Base-by-base conservation (phyloP, 2,888 invertebrate genomes). In the Zygothrica quintamaculata region DNA sequence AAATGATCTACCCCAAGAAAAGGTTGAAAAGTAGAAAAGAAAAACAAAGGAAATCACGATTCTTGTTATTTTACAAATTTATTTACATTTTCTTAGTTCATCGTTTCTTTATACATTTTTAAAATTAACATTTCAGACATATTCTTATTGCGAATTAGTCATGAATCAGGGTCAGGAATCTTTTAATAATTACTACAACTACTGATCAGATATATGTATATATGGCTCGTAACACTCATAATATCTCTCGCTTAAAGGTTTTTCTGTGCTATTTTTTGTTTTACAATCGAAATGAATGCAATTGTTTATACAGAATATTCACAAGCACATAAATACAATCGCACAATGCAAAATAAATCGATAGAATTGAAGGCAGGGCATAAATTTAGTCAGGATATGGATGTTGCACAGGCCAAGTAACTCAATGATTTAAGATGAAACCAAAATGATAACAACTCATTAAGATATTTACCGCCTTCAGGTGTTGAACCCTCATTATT, bases 301-400 rank as follows among this genome's bases (percentile, higher is more conserved):
- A 50, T 4, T 71, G 70, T 71, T 71, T 71, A 74, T 34, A 8
- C 39, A 6, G 78, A 68, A 65, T 78, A 82, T 82, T 68, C 68
- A 52, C 65, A 39, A 42, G 39, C 13, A 48, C 79, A 72, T 78
- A 85, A 78, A 78, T 75, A 65, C 53, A 43, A 58, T 40, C 39
- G 43, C 12, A 65, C 59, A 60, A 42, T 62, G 55, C 55, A 56
- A 75, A n/a, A 75, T 79, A 82, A 85, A 85, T 86, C 78, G 68
- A 48, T 13, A 29, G 42, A 52, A 56, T 67, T 73, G 51, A 70
- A 64, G 22, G 58, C 62, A 48, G 55, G 51, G 5, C 70, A 40
- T 74, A 58, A 70, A 69, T 71, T 52, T 69, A 77, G 40, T 56
- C 57, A 51, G 65, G 39, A 53, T 47, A 15, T 15, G 25, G 6